Evolutionary conservation across 2,888 invertebrate genomes (phyloP).

Genomic region (Rugalucina vietnamica): DNA sequence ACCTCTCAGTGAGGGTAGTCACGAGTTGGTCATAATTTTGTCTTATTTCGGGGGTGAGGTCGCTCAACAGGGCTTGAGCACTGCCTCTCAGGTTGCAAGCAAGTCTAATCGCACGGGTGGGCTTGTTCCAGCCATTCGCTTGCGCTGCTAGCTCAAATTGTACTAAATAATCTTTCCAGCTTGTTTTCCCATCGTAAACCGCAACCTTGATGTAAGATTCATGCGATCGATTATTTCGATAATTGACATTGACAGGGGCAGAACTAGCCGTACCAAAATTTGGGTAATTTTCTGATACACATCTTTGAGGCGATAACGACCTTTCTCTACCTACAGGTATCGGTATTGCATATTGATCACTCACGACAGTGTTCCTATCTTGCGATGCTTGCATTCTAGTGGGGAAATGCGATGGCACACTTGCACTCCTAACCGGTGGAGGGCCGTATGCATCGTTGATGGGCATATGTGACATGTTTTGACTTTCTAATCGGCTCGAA

Average conservation of each 20-base stretch:
- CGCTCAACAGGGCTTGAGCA: not conserved
- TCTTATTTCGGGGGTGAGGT: constrained; percentile 3
- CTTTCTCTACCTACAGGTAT: not conserved
- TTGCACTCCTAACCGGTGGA: not conserved
- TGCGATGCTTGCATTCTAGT: not conserved
- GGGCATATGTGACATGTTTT: not conserved
- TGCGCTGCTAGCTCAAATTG: not conserved
- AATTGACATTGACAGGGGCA: not conserved
- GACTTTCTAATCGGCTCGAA: not conserved
- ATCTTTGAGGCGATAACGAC: not conserved
- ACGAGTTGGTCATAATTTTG: not conserved
- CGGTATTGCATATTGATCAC: not conserved
- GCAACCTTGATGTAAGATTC: not conserved
- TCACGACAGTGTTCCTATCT: not conserved
- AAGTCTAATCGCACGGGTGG: not conserved
- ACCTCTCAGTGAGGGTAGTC: not conserved
- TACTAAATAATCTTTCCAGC: constrained; percentile 7
- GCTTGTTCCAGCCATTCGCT: not conserved
- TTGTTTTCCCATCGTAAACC: not conserved
- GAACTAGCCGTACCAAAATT: not conserved
- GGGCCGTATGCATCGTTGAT: not conserved
- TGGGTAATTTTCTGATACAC: not conserved
- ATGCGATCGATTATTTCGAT: not conserved
- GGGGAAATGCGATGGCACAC: not conserved
- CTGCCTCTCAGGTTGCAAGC: not conserved